Conservation (phyloP, 2,797 vertebrate species). For the Pantherophis vulpinus region DNA sequence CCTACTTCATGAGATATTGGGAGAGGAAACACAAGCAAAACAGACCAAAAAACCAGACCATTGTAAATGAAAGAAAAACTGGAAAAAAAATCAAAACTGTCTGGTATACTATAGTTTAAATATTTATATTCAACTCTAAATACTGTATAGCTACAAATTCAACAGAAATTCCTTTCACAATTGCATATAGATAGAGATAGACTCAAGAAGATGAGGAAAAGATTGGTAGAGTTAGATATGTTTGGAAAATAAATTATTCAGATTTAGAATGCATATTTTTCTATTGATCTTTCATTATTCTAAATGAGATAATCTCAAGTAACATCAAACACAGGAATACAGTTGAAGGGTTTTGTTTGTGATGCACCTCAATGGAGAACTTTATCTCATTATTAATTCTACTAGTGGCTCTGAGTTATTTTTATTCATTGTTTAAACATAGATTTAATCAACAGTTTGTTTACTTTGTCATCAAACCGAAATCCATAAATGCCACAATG, state of each 20-base stretch:
- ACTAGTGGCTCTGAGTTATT: conserved; percentile 31
- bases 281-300: conserved; percentile 50
- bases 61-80: neutral
- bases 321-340: conserved; percentile 24
- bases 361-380: conserved; percentile 28
- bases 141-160: neutral
- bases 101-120: neutral
- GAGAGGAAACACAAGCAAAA: neutral
- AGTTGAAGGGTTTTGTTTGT: conserved; percentile 46
- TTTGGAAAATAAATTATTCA: conserved; percentile 63
- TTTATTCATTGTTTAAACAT: conserved; percentile 50
- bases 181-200: neutral
- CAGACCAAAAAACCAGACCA: neutral
- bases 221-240: conserved; percentile 29
- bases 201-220: conserved; percentile 23
- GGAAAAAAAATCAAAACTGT: neutral
- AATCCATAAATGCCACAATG: conserved; percentile 5
- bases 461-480: conserved; percentile 30
- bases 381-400: conserved; percentile 49
- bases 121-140: neutral
- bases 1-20: neutral
- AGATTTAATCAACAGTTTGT: conserved; percentile 43
- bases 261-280: conserved; percentile 36
- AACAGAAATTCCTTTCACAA: neutral
- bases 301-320: conserved; percentile 57